phyloP scores from a whole-genome alignment of 2,797 vertebrate genomes.

The Rhyacichthys aspro region DNA sequence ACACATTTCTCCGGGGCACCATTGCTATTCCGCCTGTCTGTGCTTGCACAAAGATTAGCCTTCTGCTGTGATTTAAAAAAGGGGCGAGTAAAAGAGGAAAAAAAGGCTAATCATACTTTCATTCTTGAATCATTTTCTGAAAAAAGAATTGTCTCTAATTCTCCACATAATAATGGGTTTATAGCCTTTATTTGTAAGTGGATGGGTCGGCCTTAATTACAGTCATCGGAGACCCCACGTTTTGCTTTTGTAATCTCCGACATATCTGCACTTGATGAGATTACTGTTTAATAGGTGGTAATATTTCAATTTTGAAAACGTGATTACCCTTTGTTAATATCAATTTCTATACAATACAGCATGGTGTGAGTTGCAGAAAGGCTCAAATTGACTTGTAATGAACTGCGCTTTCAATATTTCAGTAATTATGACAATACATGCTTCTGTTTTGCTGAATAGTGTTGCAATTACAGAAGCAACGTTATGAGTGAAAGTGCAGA shows the following conservation, averaged over 20 bases:
- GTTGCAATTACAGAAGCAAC: conserved; percentile 12
- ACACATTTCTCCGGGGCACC: conserved; percentile 48
- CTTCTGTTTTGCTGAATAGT: neutral
- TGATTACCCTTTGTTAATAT: conserved; percentile 54
- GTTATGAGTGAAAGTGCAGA: neutral
- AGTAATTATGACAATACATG: conserved; percentile 8
- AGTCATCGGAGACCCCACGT: conserved; percentile 57
- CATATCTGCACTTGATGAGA: conserved; percentile 61
- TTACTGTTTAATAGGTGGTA: conserved; percentile 65
- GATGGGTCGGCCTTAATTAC: conserved; percentile 66
- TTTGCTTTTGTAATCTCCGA: conserved; percentile 60
- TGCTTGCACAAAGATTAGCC: conserved; percentile 58
- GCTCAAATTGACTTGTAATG: conserved; percentile 38
- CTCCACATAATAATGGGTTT: conserved; percentile 61
- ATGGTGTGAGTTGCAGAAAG: conserved; percentile 24
- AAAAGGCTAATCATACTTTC: conserved; percentile 58
- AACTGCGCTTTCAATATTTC: conserved; percentile 48
- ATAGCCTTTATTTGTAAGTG: conserved; percentile 64
- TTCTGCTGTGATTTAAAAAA: conserved; percentile 54
- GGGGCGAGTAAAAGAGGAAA: conserved; percentile 29
- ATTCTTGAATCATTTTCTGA: conserved; percentile 56
- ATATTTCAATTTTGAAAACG: conserved; percentile 65
- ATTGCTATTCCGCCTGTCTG: conserved; percentile 51
- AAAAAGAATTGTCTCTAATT: conserved; percentile 57
- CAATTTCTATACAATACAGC: conserved; percentile 24